phyloP scores from a whole-genome alignment of 2,113 vertebrate species.

The Gymnarchus niloticus region DNA sequence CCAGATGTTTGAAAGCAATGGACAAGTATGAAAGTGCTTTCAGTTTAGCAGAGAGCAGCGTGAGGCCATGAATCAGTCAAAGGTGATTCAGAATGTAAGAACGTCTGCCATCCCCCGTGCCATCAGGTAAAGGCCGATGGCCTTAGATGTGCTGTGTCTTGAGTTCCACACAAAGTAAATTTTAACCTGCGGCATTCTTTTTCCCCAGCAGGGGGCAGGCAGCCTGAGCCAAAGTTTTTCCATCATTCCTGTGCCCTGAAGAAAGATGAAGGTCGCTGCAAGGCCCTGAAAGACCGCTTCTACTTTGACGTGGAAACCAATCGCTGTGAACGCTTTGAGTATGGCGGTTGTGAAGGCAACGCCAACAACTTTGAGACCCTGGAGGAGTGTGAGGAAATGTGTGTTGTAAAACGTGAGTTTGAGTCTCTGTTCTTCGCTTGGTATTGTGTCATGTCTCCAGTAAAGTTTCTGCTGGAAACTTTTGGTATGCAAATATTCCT shows the following conservation, averaged over 20 bases:
- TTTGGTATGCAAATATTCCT: background rate
- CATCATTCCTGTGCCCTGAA: conserved; percentile 73
- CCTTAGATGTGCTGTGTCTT: no score
- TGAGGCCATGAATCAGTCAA: background rate
- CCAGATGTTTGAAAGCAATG: background rate
- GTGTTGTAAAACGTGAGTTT: conserved; percentile 61
- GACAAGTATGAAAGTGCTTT: background rate
- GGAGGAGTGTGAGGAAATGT: conserved; percentile 70
- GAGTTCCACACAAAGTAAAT: conserved; percentile 20
- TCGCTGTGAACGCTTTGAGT: conserved; percentile 73
- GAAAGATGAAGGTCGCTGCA: conserved; percentile 73
- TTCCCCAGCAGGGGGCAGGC: conserved; percentile 33
- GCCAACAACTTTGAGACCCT: conserved; percentile 75
- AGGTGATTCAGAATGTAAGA: background rate
- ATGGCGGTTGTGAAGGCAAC: conserved; percentile 87
- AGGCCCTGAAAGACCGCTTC: conserved; percentile 64
- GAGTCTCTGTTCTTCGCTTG: background rate
- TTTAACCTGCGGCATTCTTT: conserved; percentile 34
- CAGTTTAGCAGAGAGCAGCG: background rate
- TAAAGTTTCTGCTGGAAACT: background rate
- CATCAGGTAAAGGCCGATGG: background rate
- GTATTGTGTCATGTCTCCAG: background rate
- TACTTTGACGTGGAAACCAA: conserved; percentile 70
- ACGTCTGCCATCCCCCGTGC: conserved; percentile 38
- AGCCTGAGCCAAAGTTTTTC: conserved; percentile 49